Conservation (phyloP, 2,797 vertebrate genomes). For the Gymnocypris eckloni region DNA sequence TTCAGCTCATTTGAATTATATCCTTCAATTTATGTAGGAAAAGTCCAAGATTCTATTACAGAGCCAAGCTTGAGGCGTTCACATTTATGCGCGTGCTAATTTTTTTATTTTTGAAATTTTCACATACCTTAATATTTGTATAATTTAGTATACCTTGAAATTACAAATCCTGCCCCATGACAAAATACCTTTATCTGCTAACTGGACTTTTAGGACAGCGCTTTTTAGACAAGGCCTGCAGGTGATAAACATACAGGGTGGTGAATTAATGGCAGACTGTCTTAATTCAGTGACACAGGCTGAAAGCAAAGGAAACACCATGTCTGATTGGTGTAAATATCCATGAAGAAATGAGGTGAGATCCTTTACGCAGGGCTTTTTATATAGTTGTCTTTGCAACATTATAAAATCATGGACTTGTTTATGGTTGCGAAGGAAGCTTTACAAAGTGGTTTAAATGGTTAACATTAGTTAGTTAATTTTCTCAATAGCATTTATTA, state of each 20-base stretch:
- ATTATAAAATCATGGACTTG: not conserved
- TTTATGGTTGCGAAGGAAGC: not conserved
- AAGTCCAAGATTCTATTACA: slow-evolving; percentile 57
- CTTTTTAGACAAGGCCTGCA: slow-evolving; percentile 53
- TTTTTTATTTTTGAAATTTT: slow-evolving; percentile 7
- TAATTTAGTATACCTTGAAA: slow-evolving; percentile 59
- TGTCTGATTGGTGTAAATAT: slow-evolving; percentile 34
- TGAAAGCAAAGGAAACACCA: slow-evolving; percentile 23
- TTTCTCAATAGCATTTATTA: not conserved
- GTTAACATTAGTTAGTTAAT: not conserved
- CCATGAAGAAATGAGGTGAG: not conserved
- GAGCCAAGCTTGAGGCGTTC: slow-evolving; percentile 51
- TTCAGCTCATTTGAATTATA: slow-evolving; percentile 53
- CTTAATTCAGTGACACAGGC: slow-evolving; percentile 39
- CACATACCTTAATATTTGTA: slow-evolving; percentile 54
- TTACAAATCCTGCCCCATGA: slow-evolving; percentile 60
- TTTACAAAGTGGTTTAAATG: not conserved
- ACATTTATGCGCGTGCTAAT: slow-evolving; percentile 38
- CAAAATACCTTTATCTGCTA: slow-evolving; percentile 58
- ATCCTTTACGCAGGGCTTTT: not conserved
- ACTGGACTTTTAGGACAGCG: slow-evolving; percentile 43
- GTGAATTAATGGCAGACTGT: slow-evolving; percentile 53
- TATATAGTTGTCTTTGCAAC: not conserved
- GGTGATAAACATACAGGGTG: slow-evolving; percentile 54
- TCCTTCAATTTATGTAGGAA: slow-evolving; percentile 46